Evolutionary conservation across 2,797 vertebrate species (phyloP).

Genomic region (Oreochromis grahami): DNA sequence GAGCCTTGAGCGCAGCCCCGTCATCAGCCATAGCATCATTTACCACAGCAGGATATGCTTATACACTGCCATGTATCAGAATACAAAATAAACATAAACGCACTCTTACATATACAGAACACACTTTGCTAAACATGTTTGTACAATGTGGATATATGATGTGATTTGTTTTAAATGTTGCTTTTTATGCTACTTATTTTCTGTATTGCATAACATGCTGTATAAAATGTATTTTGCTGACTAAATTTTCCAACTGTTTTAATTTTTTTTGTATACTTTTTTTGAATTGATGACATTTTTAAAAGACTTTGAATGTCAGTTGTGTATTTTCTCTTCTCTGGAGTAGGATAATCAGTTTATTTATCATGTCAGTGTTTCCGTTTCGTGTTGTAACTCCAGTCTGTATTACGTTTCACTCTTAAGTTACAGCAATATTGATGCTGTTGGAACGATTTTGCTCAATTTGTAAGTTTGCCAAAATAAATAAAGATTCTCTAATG

Average conservation of each 20-base stretch:
- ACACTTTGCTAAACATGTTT: conserved; percentile 41
- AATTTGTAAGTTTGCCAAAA: not conserved
- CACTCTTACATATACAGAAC: not conserved
- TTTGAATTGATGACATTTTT: conserved; percentile 42
- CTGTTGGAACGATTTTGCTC: not conserved
- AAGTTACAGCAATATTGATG: conserved; percentile 7
- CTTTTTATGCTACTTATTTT: conserved; percentile 57
- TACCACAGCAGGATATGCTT: not conserved
- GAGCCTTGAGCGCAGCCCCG: conserved; percentile 76
- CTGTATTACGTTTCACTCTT: conserved; percentile 8
- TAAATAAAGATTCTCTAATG: not conserved
- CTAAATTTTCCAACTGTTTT: conserved; percentile 49
- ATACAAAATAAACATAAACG: not conserved
- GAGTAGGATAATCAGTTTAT: conserved; percentile 36
- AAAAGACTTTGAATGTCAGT: conserved; percentile 56
- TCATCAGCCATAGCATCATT: not conserved
- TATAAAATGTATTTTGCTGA: conserved; percentile 42
- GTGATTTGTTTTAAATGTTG: conserved; percentile 58
- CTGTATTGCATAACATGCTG: conserved; percentile 39
- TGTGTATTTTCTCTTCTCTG: conserved; percentile 53
- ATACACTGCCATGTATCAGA: conserved; percentile 12
- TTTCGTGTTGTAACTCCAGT: conserved; percentile 23
- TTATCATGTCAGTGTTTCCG: conserved; percentile 27
- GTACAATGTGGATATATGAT: conserved; percentile 52
- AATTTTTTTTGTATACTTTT: conserved; percentile 50